Evolutionary conservation across 2,113 vertebrate genomes (phyloP).

Genomic region (Xerus inauris): DNA sequence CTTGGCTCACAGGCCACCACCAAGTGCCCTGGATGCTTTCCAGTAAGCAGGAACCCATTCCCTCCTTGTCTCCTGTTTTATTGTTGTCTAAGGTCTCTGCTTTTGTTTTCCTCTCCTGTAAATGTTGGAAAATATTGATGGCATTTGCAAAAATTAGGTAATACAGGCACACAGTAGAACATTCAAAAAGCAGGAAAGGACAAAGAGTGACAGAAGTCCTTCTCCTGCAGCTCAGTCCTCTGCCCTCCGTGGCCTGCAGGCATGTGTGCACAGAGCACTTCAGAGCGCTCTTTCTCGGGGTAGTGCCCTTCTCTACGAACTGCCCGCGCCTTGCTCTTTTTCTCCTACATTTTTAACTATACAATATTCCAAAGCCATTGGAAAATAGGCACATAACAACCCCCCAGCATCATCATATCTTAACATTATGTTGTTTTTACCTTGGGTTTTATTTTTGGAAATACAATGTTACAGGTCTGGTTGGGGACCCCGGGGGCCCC

Average conservation of each 20-base stretch:
- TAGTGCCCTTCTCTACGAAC: not conserved
- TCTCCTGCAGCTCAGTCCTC: not conserved
- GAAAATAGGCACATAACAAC: not conserved
- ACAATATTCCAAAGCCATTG: not conserved
- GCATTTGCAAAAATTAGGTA: not conserved
- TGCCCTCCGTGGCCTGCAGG: fast-evolving
- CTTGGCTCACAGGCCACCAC: not conserved
- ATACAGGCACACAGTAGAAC: no score
- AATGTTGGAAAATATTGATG: not conserved
- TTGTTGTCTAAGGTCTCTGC: not conserved
- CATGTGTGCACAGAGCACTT: fast-evolving
- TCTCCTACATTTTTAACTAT: not conserved
- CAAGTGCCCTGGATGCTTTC: not conserved
- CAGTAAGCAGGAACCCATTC: not conserved
- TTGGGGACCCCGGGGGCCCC: no score
- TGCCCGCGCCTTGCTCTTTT: not conserved
- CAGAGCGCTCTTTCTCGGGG: not conserved
- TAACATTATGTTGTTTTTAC: not conserved
- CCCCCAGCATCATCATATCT: not conserved
- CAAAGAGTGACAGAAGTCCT: not conserved
- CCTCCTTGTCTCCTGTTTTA: not conserved
- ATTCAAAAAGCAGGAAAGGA: not conserved
- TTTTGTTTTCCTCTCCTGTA: not conserved
- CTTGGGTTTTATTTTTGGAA: conserved; percentile 18
- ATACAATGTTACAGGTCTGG: not conserved